Evolutionary conservation across 1,140 invertebrate genomes (phyloP), one percentile per base, ranked within the genome.

Genomic region (Drosophila bifasciata): DNA sequence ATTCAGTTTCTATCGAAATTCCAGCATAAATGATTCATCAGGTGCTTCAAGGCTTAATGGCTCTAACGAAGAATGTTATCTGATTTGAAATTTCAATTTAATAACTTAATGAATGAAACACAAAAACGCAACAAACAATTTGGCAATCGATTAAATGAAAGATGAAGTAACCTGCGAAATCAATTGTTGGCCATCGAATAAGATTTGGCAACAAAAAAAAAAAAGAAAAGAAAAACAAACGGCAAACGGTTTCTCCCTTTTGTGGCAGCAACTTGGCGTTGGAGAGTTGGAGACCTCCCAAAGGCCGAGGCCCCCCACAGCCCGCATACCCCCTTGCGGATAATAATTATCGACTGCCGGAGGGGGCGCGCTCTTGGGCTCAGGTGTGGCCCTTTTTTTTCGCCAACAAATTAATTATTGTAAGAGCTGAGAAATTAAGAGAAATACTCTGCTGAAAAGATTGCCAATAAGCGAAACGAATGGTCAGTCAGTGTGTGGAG

Each of bases 381-480:
- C 81, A 85, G 81, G 81, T 85, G 81, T 86, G 81, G 81, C 81
- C 83, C 81, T 86, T 36, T 85, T 60, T 63, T 32, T 68, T n/a
- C n/a, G n/a, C 73, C 58, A 75, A 88, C 78, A 86, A 78, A 77
- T 86, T 86, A 88, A 86, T 81, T 86, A 81, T 57, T 63, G 43
- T 61, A 61, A 43, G 44, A 52, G 40, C 66, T 52, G 52, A 67
- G 36, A 48, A 57, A 67, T 44, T 43, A 56, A 40, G 48, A 76
- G 50, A 76, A 57, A 71, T 32, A 84, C 64, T 36, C 32, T 5
- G 32, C 32, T 36, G 32, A 36, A 36, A 1, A 1, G 32, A 13
- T 36, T 36, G 32, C 32, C 32, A 36, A 49, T 32, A 56, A 25
- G 55, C 40, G 46, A 17, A 62, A 45, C 21, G 17, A 43, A 71